Conservation (phyloP, 2,113 vertebrate species). For the Silurus meridionalis region DNA sequence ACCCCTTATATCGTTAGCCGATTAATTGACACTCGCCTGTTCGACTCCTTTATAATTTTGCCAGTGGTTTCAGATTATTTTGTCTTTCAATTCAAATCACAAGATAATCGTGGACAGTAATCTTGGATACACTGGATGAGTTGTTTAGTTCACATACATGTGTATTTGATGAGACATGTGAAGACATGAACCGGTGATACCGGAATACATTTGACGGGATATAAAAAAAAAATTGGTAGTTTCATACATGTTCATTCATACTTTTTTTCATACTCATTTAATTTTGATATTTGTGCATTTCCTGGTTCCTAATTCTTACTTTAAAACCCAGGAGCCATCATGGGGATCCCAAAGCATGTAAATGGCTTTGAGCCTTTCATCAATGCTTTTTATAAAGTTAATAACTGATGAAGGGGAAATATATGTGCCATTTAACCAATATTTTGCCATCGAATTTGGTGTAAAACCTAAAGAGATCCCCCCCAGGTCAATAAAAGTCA, state of each 20-base stretch:
- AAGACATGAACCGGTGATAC: too few species aligned
- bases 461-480: background rate
- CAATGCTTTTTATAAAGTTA: background rate
- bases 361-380: background rate
- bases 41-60: too few species aligned
- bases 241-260: background rate
- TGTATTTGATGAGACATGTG: too few species aligned
- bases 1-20: too few species aligned
- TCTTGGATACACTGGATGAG: too few species aligned
- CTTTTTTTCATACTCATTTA: background rate
- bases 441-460: background rate
- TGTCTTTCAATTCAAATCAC: too few species aligned
- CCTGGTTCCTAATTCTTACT: background rate
- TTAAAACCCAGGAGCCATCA: background rate
- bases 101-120: too few species aligned
- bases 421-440: background rate
- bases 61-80: too few species aligned
- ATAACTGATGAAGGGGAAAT: background rate
- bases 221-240: too few species aligned
- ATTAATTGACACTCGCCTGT: too few species aligned
- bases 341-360: background rate
- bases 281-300: background rate
- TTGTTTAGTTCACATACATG: too few species aligned
- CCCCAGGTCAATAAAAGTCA: background rate
- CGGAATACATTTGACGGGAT: too few species aligned